These are phyloP conservation scores for Pollenia amentaria DNA, from an alignment of 2,888 invertebrate genomes.

Conservation along the genomic window DNA sequence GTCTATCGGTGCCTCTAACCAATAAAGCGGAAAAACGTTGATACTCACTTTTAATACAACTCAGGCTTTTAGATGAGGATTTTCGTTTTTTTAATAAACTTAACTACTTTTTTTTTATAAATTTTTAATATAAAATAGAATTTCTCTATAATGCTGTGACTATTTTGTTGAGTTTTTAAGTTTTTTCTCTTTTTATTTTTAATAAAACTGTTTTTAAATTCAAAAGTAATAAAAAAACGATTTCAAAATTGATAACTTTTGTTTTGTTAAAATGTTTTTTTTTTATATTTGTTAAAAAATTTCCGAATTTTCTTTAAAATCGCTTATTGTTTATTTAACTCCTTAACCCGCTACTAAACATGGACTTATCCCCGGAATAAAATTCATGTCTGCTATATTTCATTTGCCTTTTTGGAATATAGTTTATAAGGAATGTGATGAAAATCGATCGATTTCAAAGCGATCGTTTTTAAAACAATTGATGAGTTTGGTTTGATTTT, in stretches of 20 bases:
- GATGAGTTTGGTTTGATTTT: too few relatives aligned
- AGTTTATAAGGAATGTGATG: not conserved
- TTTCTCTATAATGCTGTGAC: slow-evolving; percentile 58
- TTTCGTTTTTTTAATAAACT: slow-evolving; percentile 26
- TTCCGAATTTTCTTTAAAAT: not conserved
- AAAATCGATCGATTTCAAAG: too few relatives aligned
- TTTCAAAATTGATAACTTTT: not conserved
- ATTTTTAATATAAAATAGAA: slow-evolving; percentile 25
- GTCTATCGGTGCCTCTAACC: slow-evolving; percentile 85
- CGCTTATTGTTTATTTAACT: slow-evolving; percentile 2
- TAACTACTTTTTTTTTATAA: not conserved
- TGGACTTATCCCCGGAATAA: not conserved
- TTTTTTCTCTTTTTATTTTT: not conserved
- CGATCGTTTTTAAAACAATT: too few relatives aligned
- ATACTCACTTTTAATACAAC: slow-evolving; percentile 66
- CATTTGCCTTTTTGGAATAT: slow-evolving; percentile 1
- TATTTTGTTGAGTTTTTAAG: slow-evolving; percentile 53
- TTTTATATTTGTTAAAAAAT: slow-evolving; percentile 16
- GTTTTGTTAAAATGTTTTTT: not conserved
- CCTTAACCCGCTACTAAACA: not conserved
- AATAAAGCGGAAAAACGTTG: slow-evolving; percentile 84
- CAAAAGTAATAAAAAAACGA: too few relatives aligned
- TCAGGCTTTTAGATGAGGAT: slow-evolving; percentile 38
- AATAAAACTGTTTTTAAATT: not conserved
- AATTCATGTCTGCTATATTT: slow-evolving; percentile 19